Evolutionary conservation across 2,797 vertebrate genomes (phyloP).

Genomic region (Karalla daura): DNA sequence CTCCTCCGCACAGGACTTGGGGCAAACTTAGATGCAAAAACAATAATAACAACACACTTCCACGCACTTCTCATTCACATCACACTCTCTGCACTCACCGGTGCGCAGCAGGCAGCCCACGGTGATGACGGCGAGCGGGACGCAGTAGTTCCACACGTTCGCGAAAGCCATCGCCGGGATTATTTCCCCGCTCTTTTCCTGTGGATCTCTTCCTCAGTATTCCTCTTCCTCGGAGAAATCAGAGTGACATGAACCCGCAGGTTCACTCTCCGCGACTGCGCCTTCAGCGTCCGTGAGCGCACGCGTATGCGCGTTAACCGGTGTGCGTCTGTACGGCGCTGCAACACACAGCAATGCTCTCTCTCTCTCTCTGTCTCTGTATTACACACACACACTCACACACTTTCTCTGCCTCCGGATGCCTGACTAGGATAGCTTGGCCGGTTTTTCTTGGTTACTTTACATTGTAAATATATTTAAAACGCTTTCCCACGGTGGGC

Average conservation of each 20-base stretch:
- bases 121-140: conserved; percentile 73
- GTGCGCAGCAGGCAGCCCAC: conserved; percentile 73
- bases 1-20: conserved; percentile 37
- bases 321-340: conserved; percentile 32
- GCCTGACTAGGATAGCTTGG: conserved; percentile 39
- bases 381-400: conserved; percentile 54
- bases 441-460: conserved; percentile 77
- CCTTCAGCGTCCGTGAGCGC: conserved; percentile 40
- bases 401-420: conserved; percentile 39
- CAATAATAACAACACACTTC: conserved; percentile 32
- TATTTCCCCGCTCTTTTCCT: conserved; percentile 67
- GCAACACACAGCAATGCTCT: conserved; percentile 64
- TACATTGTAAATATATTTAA: conserved; percentile 79
- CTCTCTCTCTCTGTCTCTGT: no score
- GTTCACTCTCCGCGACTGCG: conserved; percentile 74
- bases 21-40: conserved; percentile 51
- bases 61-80: conserved; percentile 51
- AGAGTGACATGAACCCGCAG: conserved; percentile 79
- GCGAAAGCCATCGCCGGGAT: conserved; percentile 75
- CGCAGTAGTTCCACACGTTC: conserved; percentile 83
- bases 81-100: conserved; percentile 69
- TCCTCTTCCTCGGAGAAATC: conserved; percentile 75
- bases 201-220: conserved; percentile 62
- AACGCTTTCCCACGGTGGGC: conserved; percentile 63
- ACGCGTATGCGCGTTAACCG: conserved; percentile 10